These are phyloP conservation scores for Diorhabda carinulata DNA, from an alignment of 1,140 invertebrate genomes.

Conservation along the genomic window DNA sequence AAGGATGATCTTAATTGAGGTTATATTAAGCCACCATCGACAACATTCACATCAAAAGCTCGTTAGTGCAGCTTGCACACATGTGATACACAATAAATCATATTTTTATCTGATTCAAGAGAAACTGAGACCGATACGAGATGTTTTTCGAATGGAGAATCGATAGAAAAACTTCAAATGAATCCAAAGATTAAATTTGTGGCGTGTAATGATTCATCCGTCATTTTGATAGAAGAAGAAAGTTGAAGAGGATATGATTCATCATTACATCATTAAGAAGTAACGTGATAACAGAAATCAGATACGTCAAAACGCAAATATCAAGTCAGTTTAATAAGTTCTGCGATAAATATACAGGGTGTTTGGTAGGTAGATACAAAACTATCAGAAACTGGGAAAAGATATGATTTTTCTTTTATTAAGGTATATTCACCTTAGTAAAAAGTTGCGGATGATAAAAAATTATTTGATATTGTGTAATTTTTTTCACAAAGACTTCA, in stretches of 20 bases:
- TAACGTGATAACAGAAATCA: too few species aligned
- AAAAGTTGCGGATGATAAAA: too few species aligned
- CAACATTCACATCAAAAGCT: slow-evolving; percentile 10
- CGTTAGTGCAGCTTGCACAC: slow-evolving; percentile 11
- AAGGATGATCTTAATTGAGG: background rate
- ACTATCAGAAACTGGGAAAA: too few species aligned
- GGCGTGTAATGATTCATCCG: slow-evolving; percentile 13
- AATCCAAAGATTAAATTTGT: slow-evolving; percentile 19
- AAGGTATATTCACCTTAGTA: too few species aligned
- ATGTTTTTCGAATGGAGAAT: slow-evolving; percentile 14
- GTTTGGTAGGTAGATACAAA: too few species aligned
- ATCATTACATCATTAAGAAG: too few species aligned
- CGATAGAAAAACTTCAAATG: slow-evolving; percentile 14
- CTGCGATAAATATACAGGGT: too few species aligned
- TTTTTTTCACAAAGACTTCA: too few species aligned
- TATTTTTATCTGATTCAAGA: slow-evolving; percentile 12
- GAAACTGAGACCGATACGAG: slow-evolving; percentile 1
- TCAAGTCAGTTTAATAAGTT: too few species aligned
- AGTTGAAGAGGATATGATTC: background rate
- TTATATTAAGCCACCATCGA: slow-evolving; percentile 1
- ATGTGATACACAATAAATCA: slow-evolving; percentile 18
- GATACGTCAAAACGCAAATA: too few species aligned
- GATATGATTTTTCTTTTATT: too few species aligned
- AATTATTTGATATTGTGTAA: too few species aligned
- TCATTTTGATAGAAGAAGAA: slow-evolving; percentile 13